phyloP scores from a whole-genome alignment of 2,113 vertebrate genomes.

The Equus quagga region DNA sequence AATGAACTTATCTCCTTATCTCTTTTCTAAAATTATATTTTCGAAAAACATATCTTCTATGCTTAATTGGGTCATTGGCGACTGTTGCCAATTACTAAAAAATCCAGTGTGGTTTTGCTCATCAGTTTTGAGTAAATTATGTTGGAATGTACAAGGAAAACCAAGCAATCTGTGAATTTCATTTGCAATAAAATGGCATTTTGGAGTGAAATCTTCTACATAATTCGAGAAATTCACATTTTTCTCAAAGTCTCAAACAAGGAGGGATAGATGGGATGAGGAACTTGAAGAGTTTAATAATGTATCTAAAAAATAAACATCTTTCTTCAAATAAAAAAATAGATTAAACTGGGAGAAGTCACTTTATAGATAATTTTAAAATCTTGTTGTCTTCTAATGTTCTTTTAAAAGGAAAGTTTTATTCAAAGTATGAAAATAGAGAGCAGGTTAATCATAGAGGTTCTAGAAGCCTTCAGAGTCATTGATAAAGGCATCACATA shows the following conservation, averaged over 20 bases:
- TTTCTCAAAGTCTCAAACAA: neutral
- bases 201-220: neutral
- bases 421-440: neutral
- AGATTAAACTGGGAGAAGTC: neutral
- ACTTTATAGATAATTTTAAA: neutral
- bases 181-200: constrained; percentile 18
- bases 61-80: constrained; percentile 72
- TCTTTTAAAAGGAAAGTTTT: neutral
- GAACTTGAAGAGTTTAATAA: neutral
- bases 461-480: neutral
- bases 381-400: neutral
- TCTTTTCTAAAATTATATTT: constrained; percentile 54
- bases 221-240: neutral
- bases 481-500: neutral
- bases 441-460: neutral
- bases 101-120: neutral
- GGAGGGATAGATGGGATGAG: neutral
- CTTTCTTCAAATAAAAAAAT: neutral
- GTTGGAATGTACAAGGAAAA: neutral
- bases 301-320: neutral
- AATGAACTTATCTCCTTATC: constrained; percentile 68
- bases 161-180: constrained; percentile 36
- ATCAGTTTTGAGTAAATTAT: constrained; percentile 69
- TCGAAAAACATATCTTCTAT: constrained; percentile 48
- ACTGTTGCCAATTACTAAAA: constrained; percentile 64